These are phyloP conservation scores for Brachionus asplanchnoidis DNA, from an alignment of 1,140 invertebrate genomes.

Conservation along the genomic window DNA sequence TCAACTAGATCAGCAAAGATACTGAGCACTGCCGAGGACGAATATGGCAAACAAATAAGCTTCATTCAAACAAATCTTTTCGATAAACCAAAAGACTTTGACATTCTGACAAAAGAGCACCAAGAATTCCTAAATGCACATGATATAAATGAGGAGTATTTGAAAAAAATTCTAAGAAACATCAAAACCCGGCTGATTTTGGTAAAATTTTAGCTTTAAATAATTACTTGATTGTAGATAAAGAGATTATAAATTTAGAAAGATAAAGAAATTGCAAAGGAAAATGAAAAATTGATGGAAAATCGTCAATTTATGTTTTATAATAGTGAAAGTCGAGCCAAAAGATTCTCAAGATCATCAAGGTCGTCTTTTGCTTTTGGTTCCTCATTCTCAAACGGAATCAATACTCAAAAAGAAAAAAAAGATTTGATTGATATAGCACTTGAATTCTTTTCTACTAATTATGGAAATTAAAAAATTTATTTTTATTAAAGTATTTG, in stretches of 20 bases:
- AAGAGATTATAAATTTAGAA: background rate
- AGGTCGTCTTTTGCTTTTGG: background rate
- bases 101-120: background rate
- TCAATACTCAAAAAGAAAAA: background rate
- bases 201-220: background rate
- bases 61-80: background rate
- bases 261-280: background rate
- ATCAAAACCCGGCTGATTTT: background rate
- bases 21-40: background rate
- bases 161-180: background rate
- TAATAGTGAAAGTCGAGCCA: background rate
- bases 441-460: background rate
- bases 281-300: conserved; percentile 27
- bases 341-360: background rate
- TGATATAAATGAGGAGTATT: conserved; percentile 15
- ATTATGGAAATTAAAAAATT: background rate
- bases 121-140: background rate
- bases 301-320: conserved; percentile 25
- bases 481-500: no score
- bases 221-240: background rate
- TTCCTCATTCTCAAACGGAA: background rate
- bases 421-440: background rate
- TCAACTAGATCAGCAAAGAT: background rate
- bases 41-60: background rate
- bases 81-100: conserved; percentile 4